Evolutionary conservation across 2,113 vertebrate genomes (phyloP).

Genomic region (Pteronura brasiliensis): DNA sequence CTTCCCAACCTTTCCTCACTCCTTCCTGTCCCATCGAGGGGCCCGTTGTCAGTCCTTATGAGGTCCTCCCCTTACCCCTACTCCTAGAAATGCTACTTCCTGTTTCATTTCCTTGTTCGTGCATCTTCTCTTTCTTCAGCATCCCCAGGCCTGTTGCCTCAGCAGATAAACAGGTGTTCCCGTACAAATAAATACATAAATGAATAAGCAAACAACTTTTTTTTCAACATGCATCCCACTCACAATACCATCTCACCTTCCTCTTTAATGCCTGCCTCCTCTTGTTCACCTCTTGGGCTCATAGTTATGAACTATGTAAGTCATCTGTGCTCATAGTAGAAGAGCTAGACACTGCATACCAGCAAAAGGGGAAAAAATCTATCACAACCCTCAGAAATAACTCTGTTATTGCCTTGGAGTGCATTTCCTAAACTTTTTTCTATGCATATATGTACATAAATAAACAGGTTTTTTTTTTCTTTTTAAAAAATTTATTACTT

Average conservation of each 20-base stretch:
- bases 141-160: background rate
- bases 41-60: background rate
- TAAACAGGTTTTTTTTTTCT: background rate
- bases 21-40: background rate
- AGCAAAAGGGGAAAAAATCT: background rate
- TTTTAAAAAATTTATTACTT: too few species aligned
- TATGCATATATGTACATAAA: background rate
- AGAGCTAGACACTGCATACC: background rate
- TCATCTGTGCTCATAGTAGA: background rate
- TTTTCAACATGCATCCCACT: background rate
- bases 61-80: rapidly evolving
- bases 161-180: background rate
- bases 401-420: background rate
- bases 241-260: background rate
- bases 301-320: background rate
- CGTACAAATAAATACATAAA: background rate
- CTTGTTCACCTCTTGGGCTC: background rate
- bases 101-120: background rate
- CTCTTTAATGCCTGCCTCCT: background rate
- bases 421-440: background rate
- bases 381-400: background rate
- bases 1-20: background rate
- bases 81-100: background rate
- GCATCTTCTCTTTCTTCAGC: background rate
- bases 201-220: background rate